Conservation (phyloP, 2,797 vertebrate genomes). For the Muscicapa striata region DNA sequence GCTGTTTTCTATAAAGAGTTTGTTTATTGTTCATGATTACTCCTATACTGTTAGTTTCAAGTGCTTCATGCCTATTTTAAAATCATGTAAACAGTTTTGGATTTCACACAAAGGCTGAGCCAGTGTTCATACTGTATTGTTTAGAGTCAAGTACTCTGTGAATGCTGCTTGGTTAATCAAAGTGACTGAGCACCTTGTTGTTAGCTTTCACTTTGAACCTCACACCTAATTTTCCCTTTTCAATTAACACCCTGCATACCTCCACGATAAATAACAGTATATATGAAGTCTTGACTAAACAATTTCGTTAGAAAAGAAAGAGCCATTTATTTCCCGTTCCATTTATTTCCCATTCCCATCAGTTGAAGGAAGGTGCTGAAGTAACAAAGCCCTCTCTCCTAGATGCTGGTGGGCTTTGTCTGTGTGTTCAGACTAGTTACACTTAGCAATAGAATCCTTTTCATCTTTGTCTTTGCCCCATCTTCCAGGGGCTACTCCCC, state of each 20-base stretch:
- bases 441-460: not conserved
- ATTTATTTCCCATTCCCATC: not conserved
- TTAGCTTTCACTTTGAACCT: not conserved
- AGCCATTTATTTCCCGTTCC: not conserved
- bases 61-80: not conserved
- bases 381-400: not conserved
- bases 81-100: not conserved
- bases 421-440: accelerated
- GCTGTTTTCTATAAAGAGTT: not conserved
- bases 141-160: not conserved
- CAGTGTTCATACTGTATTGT: not conserved
- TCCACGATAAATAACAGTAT: not conserved
- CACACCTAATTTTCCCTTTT: not conserved
- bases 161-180: not conserved
- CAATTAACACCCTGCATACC: not conserved
- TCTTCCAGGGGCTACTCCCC: not conserved
- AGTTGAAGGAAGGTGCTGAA: not conserved
- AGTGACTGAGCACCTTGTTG: not conserved
- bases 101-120: not conserved
- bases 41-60: not conserved
- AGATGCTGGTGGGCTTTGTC: not conserved
- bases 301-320: not conserved
- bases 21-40: not conserved
- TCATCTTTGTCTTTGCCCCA: not conserved
- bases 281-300: not conserved